A percentile compares a stretch with the other conserved stretches of the same genome.
These are phyloP conservation scores for Drosophila aldrichi DNA, from an alignment of 2,888 invertebrate species.

Conservation along the genomic window DNA sequence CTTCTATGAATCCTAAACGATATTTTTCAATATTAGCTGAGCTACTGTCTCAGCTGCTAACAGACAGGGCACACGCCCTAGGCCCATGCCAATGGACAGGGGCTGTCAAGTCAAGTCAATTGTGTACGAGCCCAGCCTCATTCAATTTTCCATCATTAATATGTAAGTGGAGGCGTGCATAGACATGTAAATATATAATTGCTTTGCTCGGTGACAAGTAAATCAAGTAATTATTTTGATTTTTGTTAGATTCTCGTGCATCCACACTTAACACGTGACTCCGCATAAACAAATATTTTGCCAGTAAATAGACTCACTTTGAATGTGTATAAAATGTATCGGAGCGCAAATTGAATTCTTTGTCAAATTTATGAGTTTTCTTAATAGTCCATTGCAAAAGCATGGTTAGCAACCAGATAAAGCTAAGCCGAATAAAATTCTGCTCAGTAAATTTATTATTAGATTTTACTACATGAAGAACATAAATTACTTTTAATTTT, in stretches of 20 bases:
- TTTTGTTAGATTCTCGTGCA: constrained; percentile 40
- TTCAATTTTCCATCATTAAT: constrained; percentile 36
- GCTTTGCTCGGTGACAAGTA: constrained; percentile 62
- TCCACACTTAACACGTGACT: constrained; percentile 41
- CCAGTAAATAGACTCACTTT: not conserved
- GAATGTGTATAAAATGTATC: constrained; percentile 11
- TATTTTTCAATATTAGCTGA: not conserved
- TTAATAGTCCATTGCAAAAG: not conserved
- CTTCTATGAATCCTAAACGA: not conserved
- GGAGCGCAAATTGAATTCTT: constrained; percentile 27
- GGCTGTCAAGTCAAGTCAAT: constrained; percentile 52
- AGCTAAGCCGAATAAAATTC: not conserved
- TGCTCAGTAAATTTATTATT: no score
- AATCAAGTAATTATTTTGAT: constrained; percentile 61
- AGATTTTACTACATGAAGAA: no score
- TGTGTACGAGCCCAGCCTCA: constrained; percentile 28
- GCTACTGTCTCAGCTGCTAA: constrained; percentile 6
- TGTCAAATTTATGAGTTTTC: not conserved
- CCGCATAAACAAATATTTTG: constrained; percentile 7
- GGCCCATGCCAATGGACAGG: constrained; percentile 39
- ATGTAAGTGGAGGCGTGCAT: constrained; percentile 30
- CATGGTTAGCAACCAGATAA: not conserved
- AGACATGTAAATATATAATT: constrained; percentile 64
- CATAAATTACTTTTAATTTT: no score
- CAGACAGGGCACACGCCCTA: constrained; percentile 32